phyloP scores from a whole-genome alignment of 2,888 invertebrate genomes.

The Eristalis pertinax region DNA sequence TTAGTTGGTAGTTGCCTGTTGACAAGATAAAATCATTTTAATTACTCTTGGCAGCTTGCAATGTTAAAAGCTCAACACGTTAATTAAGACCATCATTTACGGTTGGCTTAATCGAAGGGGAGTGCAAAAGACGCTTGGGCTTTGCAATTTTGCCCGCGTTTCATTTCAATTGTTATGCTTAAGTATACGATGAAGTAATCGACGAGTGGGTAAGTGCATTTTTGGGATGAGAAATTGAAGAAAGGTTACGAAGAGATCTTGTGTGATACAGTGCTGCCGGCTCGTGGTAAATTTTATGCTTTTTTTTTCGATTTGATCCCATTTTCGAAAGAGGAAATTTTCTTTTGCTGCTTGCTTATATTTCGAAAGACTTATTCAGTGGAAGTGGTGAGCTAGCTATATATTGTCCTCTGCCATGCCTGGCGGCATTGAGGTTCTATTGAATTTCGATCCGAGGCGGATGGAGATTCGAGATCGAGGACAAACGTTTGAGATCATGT shows the following conservation, averaged over 20 bases:
- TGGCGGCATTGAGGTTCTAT: too few species aligned
- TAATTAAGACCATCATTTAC: neutral
- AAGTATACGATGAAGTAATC: neutral
- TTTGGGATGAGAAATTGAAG: neutral
- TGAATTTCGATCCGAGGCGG: too few species aligned
- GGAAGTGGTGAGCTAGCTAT: too few species aligned
- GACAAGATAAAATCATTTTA: neutral
- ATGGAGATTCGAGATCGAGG: too few species aligned
- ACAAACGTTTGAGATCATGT: too few species aligned
- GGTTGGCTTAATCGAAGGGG: neutral
- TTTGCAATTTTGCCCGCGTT: neutral
- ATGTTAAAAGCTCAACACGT: neutral
- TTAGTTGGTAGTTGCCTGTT: neutral
- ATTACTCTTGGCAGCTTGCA: neutral
- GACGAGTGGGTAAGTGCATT: neutral
- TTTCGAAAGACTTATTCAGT: too few species aligned
- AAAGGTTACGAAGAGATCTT: neutral
- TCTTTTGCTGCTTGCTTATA: too few species aligned
- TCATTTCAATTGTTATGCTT: neutral
- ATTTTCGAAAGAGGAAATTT: too few species aligned
- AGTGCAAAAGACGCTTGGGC: neutral
- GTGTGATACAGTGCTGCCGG: neutral
- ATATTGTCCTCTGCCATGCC: too few species aligned
- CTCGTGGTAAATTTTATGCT: too few species aligned
- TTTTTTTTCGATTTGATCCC: too few species aligned